Evolutionary conservation across 2,888 invertebrate species (phyloP).

Genomic region (Plebejus argus): DNA sequence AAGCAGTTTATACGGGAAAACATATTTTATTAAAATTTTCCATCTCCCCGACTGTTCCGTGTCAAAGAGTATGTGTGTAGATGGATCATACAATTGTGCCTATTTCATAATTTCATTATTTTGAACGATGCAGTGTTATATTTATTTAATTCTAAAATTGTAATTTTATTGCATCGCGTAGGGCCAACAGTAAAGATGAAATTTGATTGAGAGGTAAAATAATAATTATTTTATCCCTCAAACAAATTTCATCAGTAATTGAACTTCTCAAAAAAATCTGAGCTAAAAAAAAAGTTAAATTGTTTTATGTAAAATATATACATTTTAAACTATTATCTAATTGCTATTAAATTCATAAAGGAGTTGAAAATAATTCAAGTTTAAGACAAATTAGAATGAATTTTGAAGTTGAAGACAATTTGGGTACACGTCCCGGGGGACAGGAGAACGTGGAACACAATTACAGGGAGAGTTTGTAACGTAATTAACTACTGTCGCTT

Average conservation of each 20-base stretch:
- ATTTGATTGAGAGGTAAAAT: no score
- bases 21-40: conserved; percentile 74
- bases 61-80: conserved; percentile 49
- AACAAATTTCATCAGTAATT: no score
- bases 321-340: no score
- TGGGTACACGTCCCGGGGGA: conserved; percentile 8
- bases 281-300: no score
- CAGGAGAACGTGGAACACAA: background rate
- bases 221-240: no score
- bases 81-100: conserved; percentile 5
- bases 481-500: conserved; percentile 14
- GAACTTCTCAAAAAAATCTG: no score
- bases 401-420: conserved; percentile 18
- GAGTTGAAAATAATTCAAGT: background rate
- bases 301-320: no score
- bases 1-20: conserved; percentile 62
- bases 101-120: background rate
- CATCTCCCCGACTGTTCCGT: conserved; percentile 56
- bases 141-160: no score
- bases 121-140: background rate
- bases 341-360: no score
- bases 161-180: no score
- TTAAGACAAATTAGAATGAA: background rate
- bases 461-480: conserved; percentile 21
- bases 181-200: no score